phyloP scores from a whole-genome alignment of 2,797 vertebrate species.

The Epinephelus malabaricus region DNA sequence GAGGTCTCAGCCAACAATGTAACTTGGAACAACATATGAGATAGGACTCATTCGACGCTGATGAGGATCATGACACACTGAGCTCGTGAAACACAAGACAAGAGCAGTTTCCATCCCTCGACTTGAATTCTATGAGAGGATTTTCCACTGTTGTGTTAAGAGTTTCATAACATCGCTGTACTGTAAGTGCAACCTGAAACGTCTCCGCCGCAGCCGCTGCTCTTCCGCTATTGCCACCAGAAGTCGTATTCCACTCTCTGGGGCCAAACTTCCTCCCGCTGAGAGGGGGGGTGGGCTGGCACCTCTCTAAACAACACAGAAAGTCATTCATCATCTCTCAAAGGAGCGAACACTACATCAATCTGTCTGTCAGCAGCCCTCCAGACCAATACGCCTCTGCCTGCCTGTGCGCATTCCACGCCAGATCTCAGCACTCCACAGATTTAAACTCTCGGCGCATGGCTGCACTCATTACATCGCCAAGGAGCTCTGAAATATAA shows the following conservation, averaged over 20 bases:
- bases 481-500: constrained; percentile 44
- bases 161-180: constrained; percentile 37
- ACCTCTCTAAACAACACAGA: constrained; percentile 68
- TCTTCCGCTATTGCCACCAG: constrained; percentile 57
- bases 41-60: neutral
- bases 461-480: constrained; percentile 28
- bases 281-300: constrained; percentile 57
- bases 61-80: constrained; percentile 6
- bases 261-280: constrained; percentile 57
- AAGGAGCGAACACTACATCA: constrained; percentile 74
- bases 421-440: constrained; percentile 50
- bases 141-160: constrained; percentile 55
- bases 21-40: constrained; percentile 18
- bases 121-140: constrained; percentile 18
- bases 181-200: constrained; percentile 46
- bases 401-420: constrained; percentile 58
- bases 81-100: constrained; percentile 14
- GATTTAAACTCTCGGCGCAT: constrained; percentile 24
- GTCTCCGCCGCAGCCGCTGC: constrained; percentile 37
- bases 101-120: constrained; percentile 24
- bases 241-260: constrained; percentile 48
- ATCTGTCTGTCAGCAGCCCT: constrained; percentile 79
- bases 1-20: constrained; percentile 18
- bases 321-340: constrained; percentile 79
- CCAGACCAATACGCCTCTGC: constrained; percentile 68